phyloP scores from a whole-genome alignment of 2,797 vertebrate species.

The Pangasius sanitwongsei region DNA sequence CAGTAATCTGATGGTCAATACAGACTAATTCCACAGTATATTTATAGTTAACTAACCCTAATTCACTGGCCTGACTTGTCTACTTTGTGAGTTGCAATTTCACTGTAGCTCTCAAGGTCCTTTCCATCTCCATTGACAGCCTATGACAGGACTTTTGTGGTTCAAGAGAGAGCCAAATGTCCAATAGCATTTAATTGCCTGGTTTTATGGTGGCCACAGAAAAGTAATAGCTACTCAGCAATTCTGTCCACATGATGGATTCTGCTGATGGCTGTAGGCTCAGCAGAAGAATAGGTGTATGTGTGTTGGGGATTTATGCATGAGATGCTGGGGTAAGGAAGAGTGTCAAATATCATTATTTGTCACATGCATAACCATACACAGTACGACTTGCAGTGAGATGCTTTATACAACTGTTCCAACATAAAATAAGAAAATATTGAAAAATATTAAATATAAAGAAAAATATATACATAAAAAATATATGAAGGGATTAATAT shows the following conservation, averaged over 20 bases:
- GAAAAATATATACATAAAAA: no score
- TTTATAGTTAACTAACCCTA: neutral
- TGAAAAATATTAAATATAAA: no score
- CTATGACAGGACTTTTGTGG: constrained; percentile 38
- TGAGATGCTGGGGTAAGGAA: constrained; percentile 12
- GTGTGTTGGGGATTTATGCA: constrained; percentile 15
- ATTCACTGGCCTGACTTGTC: constrained; percentile 23
- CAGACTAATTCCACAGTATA: neutral
- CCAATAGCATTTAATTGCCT: constrained; percentile 64
- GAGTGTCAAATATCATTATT: neutral
- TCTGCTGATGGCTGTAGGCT: constrained; percentile 57
- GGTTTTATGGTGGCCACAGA: constrained; percentile 62
- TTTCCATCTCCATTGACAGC: constrained; percentile 54
- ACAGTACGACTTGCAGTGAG: no score
- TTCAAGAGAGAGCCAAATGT: constrained; percentile 54
- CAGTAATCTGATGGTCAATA: neutral
- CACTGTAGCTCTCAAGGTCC: constrained; percentile 57
- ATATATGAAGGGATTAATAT: no score
- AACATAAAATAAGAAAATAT: no score
- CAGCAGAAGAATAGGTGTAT: constrained; percentile 12
- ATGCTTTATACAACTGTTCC: no score
- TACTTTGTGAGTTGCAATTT: constrained; percentile 55
- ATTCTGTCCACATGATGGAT: constrained; percentile 66
- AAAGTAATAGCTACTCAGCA: constrained; percentile 63
- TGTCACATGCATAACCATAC: no score